Evolutionary conservation across 2,888 invertebrate genomes (phyloP).

Genomic region (Romanomermis culicivorax): DNA sequence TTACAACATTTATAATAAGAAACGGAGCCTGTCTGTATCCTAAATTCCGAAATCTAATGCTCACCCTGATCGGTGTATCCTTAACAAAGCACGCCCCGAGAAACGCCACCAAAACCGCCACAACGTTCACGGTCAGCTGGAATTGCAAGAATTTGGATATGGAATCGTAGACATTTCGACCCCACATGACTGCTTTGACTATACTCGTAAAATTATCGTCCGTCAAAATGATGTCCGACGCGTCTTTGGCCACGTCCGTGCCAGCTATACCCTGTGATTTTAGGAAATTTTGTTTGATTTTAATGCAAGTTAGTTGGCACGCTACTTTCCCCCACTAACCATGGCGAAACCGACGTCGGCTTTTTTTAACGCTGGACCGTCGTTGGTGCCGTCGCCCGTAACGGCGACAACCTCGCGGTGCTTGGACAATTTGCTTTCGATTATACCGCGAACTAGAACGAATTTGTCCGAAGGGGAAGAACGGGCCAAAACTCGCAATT

Average conservation of each 20-base stretch:
- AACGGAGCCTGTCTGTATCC: too few relatives aligned
- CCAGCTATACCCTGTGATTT: conserved; percentile 31
- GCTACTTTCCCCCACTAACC: conserved; percentile 36
- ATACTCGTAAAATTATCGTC: conserved; percentile 38
- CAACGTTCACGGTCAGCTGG: conserved; percentile 37
- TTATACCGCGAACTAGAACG: conserved; percentile 90
- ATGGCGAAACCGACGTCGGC: conserved; percentile 98
- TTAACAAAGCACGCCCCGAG: conserved; percentile 36
- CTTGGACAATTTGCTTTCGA: conserved; percentile 69
- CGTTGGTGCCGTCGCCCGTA: conserved; percentile 93
- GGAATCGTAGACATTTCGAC: conserved; percentile 37
- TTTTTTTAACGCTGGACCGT: conserved; percentile 89
- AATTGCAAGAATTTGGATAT: conserved; percentile 38
- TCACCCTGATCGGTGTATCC: conserved; percentile 28
- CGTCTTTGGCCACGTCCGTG: conserved; percentile 38
- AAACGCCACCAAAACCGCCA: conserved; percentile 36
- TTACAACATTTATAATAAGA: too few relatives aligned
- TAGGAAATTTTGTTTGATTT: too few relatives aligned
- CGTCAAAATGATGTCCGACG: conserved; percentile 37
- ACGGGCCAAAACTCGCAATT: conserved; percentile 74
- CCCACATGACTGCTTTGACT: conserved; percentile 39
- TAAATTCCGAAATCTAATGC: too few relatives aligned
- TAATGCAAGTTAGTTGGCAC: not conserved
- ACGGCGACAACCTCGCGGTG: conserved; percentile 93
- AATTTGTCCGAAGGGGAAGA: conserved; percentile 97